Evolutionary conservation across 92 coral and sea anemone genomes (phyloP).

Genomic region (Siderastrea radians): DNA sequence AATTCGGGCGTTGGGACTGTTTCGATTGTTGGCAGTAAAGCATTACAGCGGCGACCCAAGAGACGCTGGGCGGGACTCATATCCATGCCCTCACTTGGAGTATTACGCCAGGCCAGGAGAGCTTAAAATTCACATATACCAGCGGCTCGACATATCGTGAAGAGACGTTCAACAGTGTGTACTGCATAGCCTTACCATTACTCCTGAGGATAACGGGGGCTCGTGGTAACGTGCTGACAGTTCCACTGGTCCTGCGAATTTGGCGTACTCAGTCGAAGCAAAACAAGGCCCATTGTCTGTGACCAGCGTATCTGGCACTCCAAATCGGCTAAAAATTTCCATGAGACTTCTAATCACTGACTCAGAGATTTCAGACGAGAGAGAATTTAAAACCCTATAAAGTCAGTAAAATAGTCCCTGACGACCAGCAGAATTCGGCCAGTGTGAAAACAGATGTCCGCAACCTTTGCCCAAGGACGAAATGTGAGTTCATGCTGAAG

Average conservation of each 20-base stretch:
- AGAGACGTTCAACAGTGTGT: too few species aligned
- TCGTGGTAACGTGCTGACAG: not conserved
- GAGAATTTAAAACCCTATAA: not conserved
- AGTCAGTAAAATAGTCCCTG: not conserved
- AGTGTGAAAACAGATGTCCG: constrained; percentile 4
- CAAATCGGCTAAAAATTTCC: not conserved
- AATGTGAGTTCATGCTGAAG: too few species aligned
- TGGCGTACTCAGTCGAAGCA: not conserved
- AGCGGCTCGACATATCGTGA: not conserved
- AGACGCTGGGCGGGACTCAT: constrained; percentile 3
- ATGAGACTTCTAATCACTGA: constrained; percentile 8
- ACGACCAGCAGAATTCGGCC: not conserved
- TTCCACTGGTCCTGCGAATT: not conserved
- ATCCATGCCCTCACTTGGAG: not conserved
- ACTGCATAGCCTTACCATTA: not conserved
- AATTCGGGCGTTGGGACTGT: not conserved
- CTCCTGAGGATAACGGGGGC: not conserved
- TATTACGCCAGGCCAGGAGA: not conserved
- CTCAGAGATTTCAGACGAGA: not conserved
- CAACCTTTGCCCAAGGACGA: not conserved
- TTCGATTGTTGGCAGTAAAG: not conserved
- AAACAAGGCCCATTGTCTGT: constrained; percentile 2
- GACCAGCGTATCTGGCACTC: not conserved
- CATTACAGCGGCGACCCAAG: not conserved
- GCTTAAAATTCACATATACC: constrained; percentile 4